These are phyloP conservation scores for Diogma glabrata DNA, from an alignment of 2,888 invertebrate genomes.

Conservation along the genomic window DNA sequence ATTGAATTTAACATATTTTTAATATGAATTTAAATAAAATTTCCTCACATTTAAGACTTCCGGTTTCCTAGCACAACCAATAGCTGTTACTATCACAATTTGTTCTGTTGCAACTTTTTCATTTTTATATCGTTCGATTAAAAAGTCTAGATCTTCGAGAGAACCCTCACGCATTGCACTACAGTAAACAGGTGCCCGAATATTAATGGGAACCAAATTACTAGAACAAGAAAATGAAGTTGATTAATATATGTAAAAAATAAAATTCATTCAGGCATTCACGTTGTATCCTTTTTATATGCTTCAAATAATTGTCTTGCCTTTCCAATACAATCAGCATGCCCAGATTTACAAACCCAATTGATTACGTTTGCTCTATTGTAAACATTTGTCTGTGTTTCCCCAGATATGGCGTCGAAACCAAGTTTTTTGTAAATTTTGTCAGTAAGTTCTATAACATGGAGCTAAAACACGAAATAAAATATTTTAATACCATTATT, in stretches of 20 bases:
- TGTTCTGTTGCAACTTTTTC: slow-evolving; percentile 58
- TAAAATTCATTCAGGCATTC: neutral
- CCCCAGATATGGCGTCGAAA: slow-evolving; percentile 33
- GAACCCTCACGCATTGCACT: slow-evolving; percentile 53
- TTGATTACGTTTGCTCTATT: slow-evolving; percentile 46
- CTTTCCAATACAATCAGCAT: slow-evolving; percentile 43
- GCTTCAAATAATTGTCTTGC: slow-evolving; percentile 34
- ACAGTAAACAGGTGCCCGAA: slow-evolving; percentile 63
- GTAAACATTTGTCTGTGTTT: slow-evolving; percentile 44
- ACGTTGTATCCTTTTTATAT: slow-evolving; percentile 10
- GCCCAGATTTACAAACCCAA: slow-evolving; percentile 53
- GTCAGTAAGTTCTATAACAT: slow-evolving; percentile 38
- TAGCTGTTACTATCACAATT: slow-evolving; percentile 46
- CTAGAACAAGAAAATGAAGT: neutral
- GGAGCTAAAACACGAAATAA: slow-evolving; percentile 28
- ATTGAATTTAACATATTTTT: too few species aligned
- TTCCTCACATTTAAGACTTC: too few species aligned
- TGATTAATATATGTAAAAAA: neutral
- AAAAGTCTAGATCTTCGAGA: slow-evolving; percentile 47
- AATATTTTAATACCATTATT: neutral
- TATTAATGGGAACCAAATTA: slow-evolving; percentile 46
- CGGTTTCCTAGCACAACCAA: slow-evolving; percentile 53
- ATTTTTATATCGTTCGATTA: slow-evolving; percentile 47
- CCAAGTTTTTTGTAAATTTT: slow-evolving; percentile 41
- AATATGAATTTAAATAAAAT: too few species aligned